Base-by-base conservation (phyloP, 2,113 vertebrate genomes). In the Sander vitreus region DNA sequence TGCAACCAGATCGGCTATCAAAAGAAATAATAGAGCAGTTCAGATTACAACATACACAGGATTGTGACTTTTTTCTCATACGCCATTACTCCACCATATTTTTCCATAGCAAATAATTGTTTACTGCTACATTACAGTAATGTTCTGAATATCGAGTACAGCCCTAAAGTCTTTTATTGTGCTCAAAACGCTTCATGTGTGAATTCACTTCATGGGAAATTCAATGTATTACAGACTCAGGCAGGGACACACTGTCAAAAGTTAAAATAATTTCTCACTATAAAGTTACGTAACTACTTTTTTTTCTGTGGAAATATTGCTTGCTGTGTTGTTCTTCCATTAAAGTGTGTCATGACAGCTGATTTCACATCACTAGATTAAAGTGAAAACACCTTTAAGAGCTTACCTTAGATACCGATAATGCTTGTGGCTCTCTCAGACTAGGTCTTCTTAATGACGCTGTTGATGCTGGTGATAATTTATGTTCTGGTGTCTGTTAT, bases 401-500 rank as follows among this genome's bases (percentile, higher is more conserved):
- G 45, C 12, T 66, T 25, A 57, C 47, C 25, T 55, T 47, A 36
- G 53, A 73, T 47, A 62, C 39, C 25, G 45, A 53, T 77, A 60
- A 83, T 74, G 69, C 59, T 58, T 76, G 18, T 66, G 23, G 36
- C 21, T 59, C 53, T 70, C 13, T 75, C 50, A 39, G 59, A 33
- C 59, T 66, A 65, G 33, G 23, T 59, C 43, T 76, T 71, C 27
- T 67, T 59, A 33, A 33, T 62, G 59, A 53, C 47, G 69, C 39
- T 6, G 13, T 16, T 66, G 62, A 73, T 65, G 66, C 48, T 36
- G 19, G 19, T 73, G 53, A 84, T 83, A 62, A 88, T 79, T 84
- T 43, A 77, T 83, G 72, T 63, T 74, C 33, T 85, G 8, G 71
- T 69, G 15, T 78, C 30, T 78, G 18, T 85, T 77, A 74, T 88